phyloP scores from a whole-genome alignment of 2,113 vertebrate species.

The Oriolus oriolus region DNA sequence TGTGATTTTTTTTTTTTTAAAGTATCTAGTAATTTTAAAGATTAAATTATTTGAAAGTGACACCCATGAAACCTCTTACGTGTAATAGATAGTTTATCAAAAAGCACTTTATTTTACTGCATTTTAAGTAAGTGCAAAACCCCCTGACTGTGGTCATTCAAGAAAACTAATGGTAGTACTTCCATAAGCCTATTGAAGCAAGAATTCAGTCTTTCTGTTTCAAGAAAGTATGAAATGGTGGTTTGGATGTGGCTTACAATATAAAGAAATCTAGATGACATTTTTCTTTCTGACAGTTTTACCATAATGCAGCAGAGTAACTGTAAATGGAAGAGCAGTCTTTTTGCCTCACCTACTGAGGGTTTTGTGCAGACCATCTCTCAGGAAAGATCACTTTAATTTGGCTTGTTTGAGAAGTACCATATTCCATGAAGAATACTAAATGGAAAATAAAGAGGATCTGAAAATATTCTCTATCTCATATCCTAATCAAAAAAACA shows the following conservation, averaged over 20 bases:
- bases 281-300: not conserved
- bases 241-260: not conserved
- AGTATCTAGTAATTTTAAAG: not conserved
- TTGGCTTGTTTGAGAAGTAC: not conserved
- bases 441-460: not conserved
- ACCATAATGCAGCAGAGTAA: not conserved
- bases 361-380: not conserved
- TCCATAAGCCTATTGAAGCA: not conserved
- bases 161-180: not conserved
- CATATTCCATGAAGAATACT: not conserved
- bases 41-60: not conserved
- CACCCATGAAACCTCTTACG: not conserved
- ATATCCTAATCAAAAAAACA: fast-evolving
- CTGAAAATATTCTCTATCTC: not conserved
- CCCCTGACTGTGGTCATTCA: not conserved
- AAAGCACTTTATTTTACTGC: not conserved
- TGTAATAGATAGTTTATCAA: not conserved
- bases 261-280: not conserved
- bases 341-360: not conserved
- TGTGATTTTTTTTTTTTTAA: not conserved
- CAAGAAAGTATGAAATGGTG: not conserved
- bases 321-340: not conserved
- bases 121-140: not conserved
- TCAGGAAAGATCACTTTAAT: not conserved
- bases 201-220: not conserved